These are phyloP conservation scores for Flexamia atlantica DNA, from an alignment of 2,888 invertebrate genomes.

Conservation along the genomic window DNA sequence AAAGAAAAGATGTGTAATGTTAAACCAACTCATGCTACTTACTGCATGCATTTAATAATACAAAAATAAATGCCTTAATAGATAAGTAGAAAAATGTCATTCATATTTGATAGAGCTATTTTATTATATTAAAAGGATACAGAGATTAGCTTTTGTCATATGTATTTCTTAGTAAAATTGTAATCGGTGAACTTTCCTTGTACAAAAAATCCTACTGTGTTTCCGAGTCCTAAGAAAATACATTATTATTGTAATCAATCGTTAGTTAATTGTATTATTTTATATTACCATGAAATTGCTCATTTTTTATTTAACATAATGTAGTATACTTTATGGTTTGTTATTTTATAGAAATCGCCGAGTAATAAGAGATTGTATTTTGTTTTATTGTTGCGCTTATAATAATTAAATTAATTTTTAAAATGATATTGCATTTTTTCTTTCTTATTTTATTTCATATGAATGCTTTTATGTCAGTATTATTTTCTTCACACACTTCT, in stretches of 20 bases:
- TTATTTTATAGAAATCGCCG: neutral
- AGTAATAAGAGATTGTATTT: neutral
- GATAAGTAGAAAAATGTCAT: slow-evolving; percentile 10
- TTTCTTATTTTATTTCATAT: no score
- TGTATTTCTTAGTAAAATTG: neutral
- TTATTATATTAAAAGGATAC: slow-evolving; percentile 8
- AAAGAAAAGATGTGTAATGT: neutral
- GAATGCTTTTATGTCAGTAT: no score
- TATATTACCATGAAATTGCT: slow-evolving; percentile 4
- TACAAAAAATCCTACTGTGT: neutral
- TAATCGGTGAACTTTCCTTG: neutral
- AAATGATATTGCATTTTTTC: neutral
- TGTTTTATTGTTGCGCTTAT: slow-evolving; percentile 29
- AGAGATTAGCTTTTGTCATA: neutral
- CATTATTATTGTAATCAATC: neutral
- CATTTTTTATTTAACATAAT: slow-evolving; percentile 9
- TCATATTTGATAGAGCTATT: neutral
- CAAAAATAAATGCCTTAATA: slow-evolving; percentile 39
- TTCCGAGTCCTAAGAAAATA: neutral
- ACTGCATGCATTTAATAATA: slow-evolving; percentile 23
- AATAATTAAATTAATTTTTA: slow-evolving; percentile 6
- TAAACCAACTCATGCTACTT: neutral
- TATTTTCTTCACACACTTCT: no score
- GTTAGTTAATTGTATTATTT: neutral
- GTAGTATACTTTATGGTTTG: neutral